phyloP scores from a whole-genome alignment of 2,888 invertebrate species.

The Sinelater perroti region DNA sequence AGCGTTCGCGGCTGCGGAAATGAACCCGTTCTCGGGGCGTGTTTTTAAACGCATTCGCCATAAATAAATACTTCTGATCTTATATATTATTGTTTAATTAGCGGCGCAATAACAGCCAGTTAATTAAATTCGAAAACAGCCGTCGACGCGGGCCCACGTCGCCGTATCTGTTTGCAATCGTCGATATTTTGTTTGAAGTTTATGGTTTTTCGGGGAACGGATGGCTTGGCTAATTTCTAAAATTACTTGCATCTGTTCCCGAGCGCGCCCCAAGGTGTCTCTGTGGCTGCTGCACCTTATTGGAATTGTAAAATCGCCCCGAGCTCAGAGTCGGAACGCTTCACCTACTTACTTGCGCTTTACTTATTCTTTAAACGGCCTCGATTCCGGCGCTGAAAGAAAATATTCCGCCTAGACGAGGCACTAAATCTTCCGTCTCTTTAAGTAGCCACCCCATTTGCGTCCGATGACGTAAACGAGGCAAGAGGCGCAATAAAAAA shows the following conservation, averaged over 20 bases:
- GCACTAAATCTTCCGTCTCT: not conserved
- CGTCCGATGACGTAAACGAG: no score
- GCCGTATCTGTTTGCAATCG: constrained; percentile 51
- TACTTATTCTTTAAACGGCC: constrained; percentile 30
- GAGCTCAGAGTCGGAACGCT: constrained; percentile 9
- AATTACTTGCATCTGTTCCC: constrained; percentile 46
- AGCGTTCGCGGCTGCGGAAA: constrained; percentile 50
- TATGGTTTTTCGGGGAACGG: constrained; percentile 40
- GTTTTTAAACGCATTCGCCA: constrained; percentile 40
- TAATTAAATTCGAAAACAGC: constrained; percentile 54
- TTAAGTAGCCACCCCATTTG: not conserved
- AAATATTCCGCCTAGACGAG: not conserved
- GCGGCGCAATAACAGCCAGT: constrained; percentile 55
- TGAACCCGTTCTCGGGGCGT: constrained; percentile 51
- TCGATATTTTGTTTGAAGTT: constrained; percentile 44
- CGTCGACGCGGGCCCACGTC: constrained; percentile 31
- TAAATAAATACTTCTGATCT: constrained; percentile 40
- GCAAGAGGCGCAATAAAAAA: no score
- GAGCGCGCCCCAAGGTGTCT: constrained; percentile 39
- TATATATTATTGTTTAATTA: constrained; percentile 60
- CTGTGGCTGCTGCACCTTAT: constrained; percentile 25
- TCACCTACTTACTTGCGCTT: constrained; percentile 24
- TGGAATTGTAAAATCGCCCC: constrained; percentile 27
- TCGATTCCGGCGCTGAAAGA: constrained; percentile 3
- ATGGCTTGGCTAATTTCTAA: constrained; percentile 44